Evolutionary conservation across 2,113 vertebrate genomes (phyloP).

Genomic region (Pavo muticus): DNA sequence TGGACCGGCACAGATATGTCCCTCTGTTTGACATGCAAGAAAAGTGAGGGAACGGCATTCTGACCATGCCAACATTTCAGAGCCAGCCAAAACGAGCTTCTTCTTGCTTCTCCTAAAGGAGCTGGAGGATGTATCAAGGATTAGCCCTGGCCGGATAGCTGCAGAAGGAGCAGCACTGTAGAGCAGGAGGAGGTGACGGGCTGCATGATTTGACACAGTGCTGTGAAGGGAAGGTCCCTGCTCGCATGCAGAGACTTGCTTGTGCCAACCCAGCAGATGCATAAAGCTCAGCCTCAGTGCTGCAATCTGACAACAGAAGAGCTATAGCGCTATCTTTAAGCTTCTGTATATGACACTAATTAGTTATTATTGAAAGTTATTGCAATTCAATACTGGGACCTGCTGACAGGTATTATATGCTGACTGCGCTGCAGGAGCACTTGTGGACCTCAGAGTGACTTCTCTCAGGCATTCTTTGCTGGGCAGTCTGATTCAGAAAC

Average conservation of each 20-base stretch:
- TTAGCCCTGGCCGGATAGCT: background rate
- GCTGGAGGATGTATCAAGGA: background rate
- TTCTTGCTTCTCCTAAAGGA: background rate
- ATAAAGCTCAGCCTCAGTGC: accelerated
- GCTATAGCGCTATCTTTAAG: background rate
- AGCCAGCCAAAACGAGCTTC: constrained; percentile 13
- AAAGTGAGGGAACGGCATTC: constrained; percentile 12
- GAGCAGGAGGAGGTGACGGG: background rate
- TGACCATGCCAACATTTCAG: constrained; percentile 10
- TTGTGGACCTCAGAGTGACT: background rate
- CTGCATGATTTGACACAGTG: accelerated
- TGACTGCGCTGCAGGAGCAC: background rate
- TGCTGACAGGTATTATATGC: background rate
- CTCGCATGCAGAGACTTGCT: background rate
- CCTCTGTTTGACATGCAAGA: constrained; percentile 1
- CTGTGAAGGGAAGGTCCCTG: background rate
- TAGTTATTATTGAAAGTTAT: constrained; percentile 48
- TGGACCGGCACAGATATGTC: constrained; percentile 38
- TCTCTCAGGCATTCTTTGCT: background rate
- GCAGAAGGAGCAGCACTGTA: accelerated
- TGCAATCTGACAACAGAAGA: background rate
- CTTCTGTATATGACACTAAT: constrained; percentile 36
- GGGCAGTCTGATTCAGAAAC: background rate
- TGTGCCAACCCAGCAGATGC: background rate
- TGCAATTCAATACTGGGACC: constrained; percentile 28